These are phyloP conservation scores for Protonibea diacanthus DNA, from an alignment of 2,797 vertebrate genomes.

Conservation along the genomic window DNA sequence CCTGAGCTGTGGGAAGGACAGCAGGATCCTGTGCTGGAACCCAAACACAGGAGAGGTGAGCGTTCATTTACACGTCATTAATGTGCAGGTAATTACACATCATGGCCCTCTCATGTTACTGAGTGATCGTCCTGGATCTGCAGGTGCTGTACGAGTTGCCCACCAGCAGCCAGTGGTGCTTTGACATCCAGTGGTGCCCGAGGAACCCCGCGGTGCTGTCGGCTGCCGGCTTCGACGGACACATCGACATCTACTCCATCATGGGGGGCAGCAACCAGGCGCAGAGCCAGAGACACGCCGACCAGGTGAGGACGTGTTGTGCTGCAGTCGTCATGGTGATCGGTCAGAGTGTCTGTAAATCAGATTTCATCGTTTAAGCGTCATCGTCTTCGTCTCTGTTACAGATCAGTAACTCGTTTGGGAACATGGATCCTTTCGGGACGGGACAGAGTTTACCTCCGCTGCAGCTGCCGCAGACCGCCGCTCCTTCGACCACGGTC, in stretches of 20 bases:
- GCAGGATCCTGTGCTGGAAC: conserved; percentile 96
- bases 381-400: background rate
- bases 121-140: background rate
- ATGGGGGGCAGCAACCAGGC: conserved; percentile 93
- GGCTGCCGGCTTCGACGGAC: conserved; percentile 93
- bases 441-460: conserved; percentile 93
- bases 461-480: conserved; percentile 90
- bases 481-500: conserved; percentile 79
- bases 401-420: conserved; percentile 95
- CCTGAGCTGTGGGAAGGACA: conserved; percentile 97
- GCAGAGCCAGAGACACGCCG: conserved; percentile 89
- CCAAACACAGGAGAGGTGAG: conserved; percentile 95
- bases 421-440: conserved; percentile 96
- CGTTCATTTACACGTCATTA: rapidly evolving
- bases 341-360: background rate
- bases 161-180: conserved; percentile 96
- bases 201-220: conserved; percentile 96
- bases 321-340: too few species aligned
- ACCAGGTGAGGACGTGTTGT: conserved; percentile 84
- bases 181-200: conserved; percentile 98
- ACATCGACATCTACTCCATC: conserved; percentile 94
- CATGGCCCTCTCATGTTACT: background rate
- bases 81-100: background rate
- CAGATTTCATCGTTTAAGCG: background rate
- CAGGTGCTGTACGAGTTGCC: conserved; percentile 97